These are phyloP conservation scores for Dissostichus mawsoni DNA, from an alignment of 2,113 vertebrate genomes.

Conservation along the genomic window DNA sequence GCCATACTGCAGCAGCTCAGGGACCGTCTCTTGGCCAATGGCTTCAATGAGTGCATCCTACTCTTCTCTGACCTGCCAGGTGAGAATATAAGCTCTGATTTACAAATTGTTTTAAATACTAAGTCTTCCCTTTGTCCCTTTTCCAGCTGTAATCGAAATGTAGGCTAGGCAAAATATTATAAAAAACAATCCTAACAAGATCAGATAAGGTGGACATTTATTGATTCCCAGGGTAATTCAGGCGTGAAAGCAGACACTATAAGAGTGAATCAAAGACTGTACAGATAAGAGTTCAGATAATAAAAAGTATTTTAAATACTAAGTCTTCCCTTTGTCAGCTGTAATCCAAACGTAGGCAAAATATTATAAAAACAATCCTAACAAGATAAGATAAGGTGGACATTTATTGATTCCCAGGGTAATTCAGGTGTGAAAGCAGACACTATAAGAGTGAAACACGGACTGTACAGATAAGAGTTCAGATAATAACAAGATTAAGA, in stretches of 20 bases:
- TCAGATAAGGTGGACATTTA: too few relatives aligned
- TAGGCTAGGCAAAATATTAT: background rate
- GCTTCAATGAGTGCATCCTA: conserved; percentile 99
- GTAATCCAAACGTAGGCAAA: background rate
- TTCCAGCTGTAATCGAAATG: background rate
- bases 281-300: too few relatives aligned
- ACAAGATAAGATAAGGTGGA: too few relatives aligned
- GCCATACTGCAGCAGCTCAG: conserved; percentile 96
- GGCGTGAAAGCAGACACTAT: too few relatives aligned
- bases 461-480: too few relatives aligned
- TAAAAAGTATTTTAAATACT: background rate
- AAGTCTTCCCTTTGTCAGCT: background rate
- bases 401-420: too few relatives aligned
- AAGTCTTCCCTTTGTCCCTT: background rate
- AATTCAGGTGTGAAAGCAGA: too few relatives aligned
- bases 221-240: too few relatives aligned
- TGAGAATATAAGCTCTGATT: conserved; percentile 60
- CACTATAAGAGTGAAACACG: too few relatives aligned
- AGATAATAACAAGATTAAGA: too few relatives aligned
- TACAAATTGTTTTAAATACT: background rate
- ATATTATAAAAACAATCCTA: background rate
- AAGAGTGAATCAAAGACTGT: too few relatives aligned
- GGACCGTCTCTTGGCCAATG: conserved; percentile 94
- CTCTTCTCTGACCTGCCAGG: conserved; percentile 99
- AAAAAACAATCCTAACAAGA: background rate